Evolutionary conservation across 2,888 invertebrate species (phyloP).

Genomic region (Aspidapion aeneum): DNA sequence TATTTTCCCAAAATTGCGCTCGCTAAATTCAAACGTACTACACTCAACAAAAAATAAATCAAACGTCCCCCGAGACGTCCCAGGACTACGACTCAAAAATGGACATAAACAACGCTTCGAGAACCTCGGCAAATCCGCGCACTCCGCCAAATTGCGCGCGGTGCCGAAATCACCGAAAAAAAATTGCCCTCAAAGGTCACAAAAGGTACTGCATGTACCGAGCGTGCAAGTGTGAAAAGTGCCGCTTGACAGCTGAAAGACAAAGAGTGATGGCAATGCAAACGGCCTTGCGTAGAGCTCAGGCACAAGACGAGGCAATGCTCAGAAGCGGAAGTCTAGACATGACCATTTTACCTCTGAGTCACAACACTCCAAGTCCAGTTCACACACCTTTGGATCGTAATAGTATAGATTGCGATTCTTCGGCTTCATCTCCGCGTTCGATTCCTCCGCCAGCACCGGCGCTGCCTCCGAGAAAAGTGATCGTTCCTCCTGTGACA

Average conservation of each 20-base stretch:
- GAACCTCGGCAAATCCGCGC: slow-evolving; percentile 61
- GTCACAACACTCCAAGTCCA: slow-evolving; percentile 41
- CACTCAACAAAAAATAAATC: too few relatives aligned
- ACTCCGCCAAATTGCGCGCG: slow-evolving; percentile 91
- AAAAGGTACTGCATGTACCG: slow-evolving; percentile 88
- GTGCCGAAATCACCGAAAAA: slow-evolving; percentile 88
- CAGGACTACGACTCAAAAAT: slow-evolving; percentile 54
- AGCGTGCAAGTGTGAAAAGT: slow-evolving; percentile 82
- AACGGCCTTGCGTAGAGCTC: slow-evolving; percentile 78
- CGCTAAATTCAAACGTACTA: too few relatives aligned
- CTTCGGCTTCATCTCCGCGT: slow-evolving; percentile 59
- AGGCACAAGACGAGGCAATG: slow-evolving; percentile 78
- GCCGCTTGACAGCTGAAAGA: slow-evolving; percentile 79
- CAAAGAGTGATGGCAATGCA: slow-evolving; percentile 88
- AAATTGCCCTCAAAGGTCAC: slow-evolving; percentile 86
- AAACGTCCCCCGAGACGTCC: slow-evolving; percentile 46
- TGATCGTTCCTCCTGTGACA: slow-evolving; percentile 13
- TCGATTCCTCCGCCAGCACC: slow-evolving; percentile 47
- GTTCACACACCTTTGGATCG: slow-evolving; percentile 47
- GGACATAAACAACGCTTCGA: slow-evolving; percentile 50
- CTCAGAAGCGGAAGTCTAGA: slow-evolving; percentile 39
- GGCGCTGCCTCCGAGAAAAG: neutral
- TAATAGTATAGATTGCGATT: slow-evolving; percentile 49
- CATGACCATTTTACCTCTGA: slow-evolving; percentile 44
- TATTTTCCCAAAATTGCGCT: too few relatives aligned